Conservation (phyloP, 37 sponge, comb jelly and placozoan genomes). For the Bolinopsis microptera region DNA sequence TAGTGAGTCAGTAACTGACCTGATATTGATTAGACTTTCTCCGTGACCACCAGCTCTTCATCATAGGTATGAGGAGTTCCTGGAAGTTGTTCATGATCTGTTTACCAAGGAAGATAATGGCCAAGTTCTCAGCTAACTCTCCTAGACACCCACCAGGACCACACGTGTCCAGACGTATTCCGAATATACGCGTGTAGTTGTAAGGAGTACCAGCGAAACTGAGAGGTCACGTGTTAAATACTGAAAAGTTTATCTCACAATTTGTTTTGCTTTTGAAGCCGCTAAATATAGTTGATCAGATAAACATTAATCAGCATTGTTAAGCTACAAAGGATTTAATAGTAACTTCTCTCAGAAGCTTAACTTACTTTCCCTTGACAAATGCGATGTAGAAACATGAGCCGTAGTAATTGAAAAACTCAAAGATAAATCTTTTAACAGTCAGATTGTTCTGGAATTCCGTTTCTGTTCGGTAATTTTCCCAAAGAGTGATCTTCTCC, state of each 20-base stretch:
- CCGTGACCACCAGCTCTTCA: constrained; percentile 31
- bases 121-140: constrained; percentile 91
- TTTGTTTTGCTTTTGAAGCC: too few species aligned
- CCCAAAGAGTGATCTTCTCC: constrained; percentile 79
- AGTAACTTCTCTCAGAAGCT: too few species aligned
- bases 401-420: constrained; percentile 72
- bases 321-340: too few species aligned
- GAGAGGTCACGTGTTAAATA: background rate
- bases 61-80: constrained; percentile 86
- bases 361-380: constrained; percentile 67
- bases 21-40: background rate
- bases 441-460: constrained; percentile 94
- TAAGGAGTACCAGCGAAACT: background rate
- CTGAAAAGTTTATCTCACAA: too few species aligned
- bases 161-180: constrained; percentile 70
- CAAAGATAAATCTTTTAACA: constrained; percentile 76
- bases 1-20: too few species aligned
- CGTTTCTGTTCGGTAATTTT: constrained; percentile 79
- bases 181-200: background rate
- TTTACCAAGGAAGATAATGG: constrained; percentile 88
- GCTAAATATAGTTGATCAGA: too few species aligned
- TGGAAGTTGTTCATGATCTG: constrained; percentile 86
- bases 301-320: too few species aligned
- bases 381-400: constrained; percentile 74
- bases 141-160: constrained; percentile 91